Evolutionary conservation across 2,888 invertebrate genomes (phyloP).

Genomic region (Apamea sordens): DNA sequence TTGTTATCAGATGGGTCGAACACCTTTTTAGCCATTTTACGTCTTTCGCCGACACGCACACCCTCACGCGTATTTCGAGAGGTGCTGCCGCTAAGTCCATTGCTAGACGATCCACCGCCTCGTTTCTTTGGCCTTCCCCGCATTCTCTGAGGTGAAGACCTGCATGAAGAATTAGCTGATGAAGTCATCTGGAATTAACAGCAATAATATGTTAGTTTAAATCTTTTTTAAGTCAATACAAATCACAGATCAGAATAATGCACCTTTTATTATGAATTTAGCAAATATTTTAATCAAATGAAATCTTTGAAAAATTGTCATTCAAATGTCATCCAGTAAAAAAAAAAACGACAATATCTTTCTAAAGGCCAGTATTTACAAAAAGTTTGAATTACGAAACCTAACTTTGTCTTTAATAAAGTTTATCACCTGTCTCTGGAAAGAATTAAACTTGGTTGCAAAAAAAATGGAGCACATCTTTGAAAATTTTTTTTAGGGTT

Average conservation of each 20-base stretch:
- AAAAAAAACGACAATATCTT: neutral
- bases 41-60: conserved; percentile 90
- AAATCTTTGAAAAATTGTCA: neutral
- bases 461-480: neutral
- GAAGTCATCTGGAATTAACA: conserved; percentile 84
- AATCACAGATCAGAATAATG: neutral
- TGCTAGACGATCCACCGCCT: conserved; percentile 77
- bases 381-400: conserved; percentile 21
- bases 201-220: neutral
- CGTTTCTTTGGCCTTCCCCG: conserved; percentile 86
- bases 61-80: conserved; percentile 77
- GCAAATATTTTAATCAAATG: neutral
- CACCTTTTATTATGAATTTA: neutral
- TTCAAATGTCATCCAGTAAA: conserved; percentile 9
- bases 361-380: neutral
- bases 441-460: neutral
- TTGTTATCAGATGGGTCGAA: conserved; percentile 96
- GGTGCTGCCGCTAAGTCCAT: conserved; percentile 74
- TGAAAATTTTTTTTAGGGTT: too few species aligned
- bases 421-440: neutral
- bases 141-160: conserved; percentile 87
- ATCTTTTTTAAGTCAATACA: neutral
- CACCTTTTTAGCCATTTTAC: conserved; percentile 95
- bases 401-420: neutral
- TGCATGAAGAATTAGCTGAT: conserved; percentile 88